Conservation (phyloP, 2,797 vertebrate species). For the Gobio occitaniae region DNA sequence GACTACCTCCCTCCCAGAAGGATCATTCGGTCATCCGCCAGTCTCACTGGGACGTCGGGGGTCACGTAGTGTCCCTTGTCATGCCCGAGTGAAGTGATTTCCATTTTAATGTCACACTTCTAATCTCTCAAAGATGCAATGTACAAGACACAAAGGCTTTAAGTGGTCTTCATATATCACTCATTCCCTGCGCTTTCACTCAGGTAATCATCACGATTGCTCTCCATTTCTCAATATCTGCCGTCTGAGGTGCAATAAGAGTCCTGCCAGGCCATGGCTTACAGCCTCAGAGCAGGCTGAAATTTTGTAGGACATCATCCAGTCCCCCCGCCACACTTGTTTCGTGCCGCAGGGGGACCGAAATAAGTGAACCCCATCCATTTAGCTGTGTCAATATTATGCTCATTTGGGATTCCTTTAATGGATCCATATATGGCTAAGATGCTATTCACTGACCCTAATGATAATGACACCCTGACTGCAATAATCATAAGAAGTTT, state of each 20-base stretch:
- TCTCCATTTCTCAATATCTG: slow-evolving; percentile 89
- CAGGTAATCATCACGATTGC: slow-evolving; percentile 89
- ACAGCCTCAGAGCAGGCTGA: slow-evolving; percentile 75
- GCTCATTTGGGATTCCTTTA: slow-evolving; percentile 53
- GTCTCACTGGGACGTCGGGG: slow-evolving; percentile 87
- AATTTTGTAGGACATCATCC: slow-evolving; percentile 52
- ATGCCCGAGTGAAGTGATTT: slow-evolving; percentile 92
- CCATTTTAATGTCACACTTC: slow-evolving; percentile 98
- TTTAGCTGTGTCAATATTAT: slow-evolving; percentile 59
- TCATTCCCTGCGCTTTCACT: slow-evolving; percentile 86
- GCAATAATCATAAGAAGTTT: slow-evolving; percentile 52
- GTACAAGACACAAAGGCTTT: slow-evolving; percentile 92
- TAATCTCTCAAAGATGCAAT: slow-evolving; percentile 96
- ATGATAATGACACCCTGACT: slow-evolving; percentile 49
- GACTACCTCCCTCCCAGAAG: slow-evolving; percentile 85
- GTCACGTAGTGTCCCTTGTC: slow-evolving; percentile 84
- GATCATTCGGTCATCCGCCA: slow-evolving; percentile 89
- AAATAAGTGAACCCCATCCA: slow-evolving; percentile 53
- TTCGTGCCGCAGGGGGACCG: neutral
- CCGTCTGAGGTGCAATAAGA: slow-evolving; percentile 85
- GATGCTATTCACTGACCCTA: slow-evolving; percentile 49
- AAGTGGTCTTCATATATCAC: slow-evolving; percentile 93
- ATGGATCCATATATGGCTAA: slow-evolving; percentile 56
- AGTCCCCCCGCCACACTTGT: neutral
- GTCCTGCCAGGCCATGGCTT: slow-evolving; percentile 80